A percentile compares a stretch with the other conserved stretches of the same genome.
Evolutionary conservation across 2,888 invertebrate genomes (phyloP).

Genomic region (Camptogramma bilineatum): DNA sequence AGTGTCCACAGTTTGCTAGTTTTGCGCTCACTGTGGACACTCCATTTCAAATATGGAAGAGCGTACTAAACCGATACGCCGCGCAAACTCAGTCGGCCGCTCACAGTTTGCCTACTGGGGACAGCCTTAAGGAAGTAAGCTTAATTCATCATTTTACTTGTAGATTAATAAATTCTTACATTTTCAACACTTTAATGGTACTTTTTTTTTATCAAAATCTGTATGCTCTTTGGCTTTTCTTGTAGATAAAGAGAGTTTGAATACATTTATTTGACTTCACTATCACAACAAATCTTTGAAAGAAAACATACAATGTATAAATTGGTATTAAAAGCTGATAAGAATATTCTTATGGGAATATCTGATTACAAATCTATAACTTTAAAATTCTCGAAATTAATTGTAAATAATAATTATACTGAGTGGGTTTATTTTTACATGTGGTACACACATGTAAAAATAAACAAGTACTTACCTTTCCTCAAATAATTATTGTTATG

Average conservation of each 20-base stretch:
- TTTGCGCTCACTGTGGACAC: no score
- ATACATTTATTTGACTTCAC: no score
- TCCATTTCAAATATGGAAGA: no score
- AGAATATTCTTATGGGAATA: background rate
- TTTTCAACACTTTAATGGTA: background rate
- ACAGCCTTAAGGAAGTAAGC: no score
- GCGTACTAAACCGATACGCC: no score
- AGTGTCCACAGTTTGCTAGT: no score
- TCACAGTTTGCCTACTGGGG: no score
- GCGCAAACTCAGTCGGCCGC: no score
- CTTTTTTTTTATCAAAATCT: background rate
- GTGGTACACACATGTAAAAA: background rate
- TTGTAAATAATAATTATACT: no score
- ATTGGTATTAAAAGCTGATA: background rate
- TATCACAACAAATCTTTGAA: background rate
- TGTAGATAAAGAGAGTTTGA: background rate
- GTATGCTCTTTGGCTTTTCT: background rate
- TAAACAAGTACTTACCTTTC: constrained; percentile 9
- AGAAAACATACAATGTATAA: background rate
- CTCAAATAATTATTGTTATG: constrained; percentile 16
- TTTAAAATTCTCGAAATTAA: background rate
- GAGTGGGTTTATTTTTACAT: no score
- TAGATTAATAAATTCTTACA: no score
- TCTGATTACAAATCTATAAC: background rate
- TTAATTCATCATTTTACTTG: no score